Base-by-base conservation (phyloP, 2,113 vertebrate species). In the Pomatorhinus ruficollis region DNA sequence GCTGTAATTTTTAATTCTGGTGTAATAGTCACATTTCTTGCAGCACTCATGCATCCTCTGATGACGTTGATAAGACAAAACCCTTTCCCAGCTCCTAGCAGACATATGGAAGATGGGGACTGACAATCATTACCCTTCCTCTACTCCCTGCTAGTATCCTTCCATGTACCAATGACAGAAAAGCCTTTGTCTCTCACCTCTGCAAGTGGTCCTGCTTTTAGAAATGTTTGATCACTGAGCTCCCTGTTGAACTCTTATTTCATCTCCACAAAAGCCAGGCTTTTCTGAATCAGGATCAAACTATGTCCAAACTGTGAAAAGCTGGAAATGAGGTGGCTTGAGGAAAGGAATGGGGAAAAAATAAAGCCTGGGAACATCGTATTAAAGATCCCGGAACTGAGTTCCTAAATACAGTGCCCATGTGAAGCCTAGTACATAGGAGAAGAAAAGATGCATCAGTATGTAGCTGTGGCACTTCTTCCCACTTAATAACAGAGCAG, bases 351-450 rank as follows among this genome's bases (percentile, higher is more conserved):
- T 30, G 4, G 42, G 24, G 57, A 77, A 77, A 85, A 35, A 7
- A 56, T 27, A 52, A 2, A 42, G 17, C 52, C 47, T 63, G 15
- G 27, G 30, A 85, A 63, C 35, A 53, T 14, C 14, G 17, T 44
- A 35, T 30, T 60, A 77, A 79, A 44, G 53, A 56, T 31, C 22
- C 22, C 60, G 28, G 35, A 92, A 61, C n/a, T 40, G 15, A 21
- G 16, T 35, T 93, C 33, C 44, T 50, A 86, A 86, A 78, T n/a
- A 37, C 4, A 3, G 11, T 23, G 14, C 16, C 64, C 20, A 11
- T 5, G 28, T 10, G 13, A 87, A 30, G 24, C 37, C 63, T 7
- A 54, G 24, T 2, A 5, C 0, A 0, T 28, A 53, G 14, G 24
- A 76, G 66, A 79, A 83, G 37, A 47, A 59, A 47, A 82, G 24